phyloP scores from a whole-genome alignment of 2,797 vertebrate species.

The Microchirus variegatus region DNA sequence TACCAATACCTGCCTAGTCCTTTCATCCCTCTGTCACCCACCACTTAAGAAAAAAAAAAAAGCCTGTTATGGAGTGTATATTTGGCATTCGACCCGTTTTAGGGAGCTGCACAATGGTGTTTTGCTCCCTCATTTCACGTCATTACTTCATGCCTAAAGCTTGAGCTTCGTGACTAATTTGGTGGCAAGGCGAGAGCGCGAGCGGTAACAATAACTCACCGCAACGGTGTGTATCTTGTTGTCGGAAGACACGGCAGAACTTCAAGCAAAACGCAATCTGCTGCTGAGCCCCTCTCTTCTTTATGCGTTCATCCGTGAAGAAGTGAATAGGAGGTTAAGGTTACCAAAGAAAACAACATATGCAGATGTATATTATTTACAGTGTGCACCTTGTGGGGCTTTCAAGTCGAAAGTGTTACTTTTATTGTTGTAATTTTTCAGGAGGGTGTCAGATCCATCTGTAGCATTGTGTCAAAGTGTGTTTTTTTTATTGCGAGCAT shows the following conservation, averaged over 20 bases:
- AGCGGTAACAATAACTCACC: not conserved
- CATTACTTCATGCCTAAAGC: slow-evolving; percentile 28
- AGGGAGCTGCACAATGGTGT: slow-evolving; percentile 33
- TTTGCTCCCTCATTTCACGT: slow-evolving; percentile 39
- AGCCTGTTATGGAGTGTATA: too few species aligned
- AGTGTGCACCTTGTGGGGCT: too few species aligned
- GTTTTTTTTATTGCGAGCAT: too few species aligned
- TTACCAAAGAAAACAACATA: too few species aligned
- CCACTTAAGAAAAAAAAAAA: too few species aligned
- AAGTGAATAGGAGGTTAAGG: too few species aligned
- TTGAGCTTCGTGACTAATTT: slow-evolving; percentile 53
- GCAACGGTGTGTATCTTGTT: slow-evolving; percentile 29
- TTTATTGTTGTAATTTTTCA: too few species aligned
- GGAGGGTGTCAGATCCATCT: too few species aligned
- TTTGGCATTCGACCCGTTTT: slow-evolving; percentile 1
- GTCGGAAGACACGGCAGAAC: slow-evolving; percentile 10
- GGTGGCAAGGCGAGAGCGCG: slow-evolving; percentile 40
- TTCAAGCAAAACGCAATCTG: slow-evolving; percentile 22
- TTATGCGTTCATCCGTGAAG: not conserved
- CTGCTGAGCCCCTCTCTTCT: slow-evolving; percentile 7
- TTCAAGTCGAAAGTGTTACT: too few species aligned
- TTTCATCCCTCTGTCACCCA: slow-evolving; percentile 23
- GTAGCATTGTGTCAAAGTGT: too few species aligned
- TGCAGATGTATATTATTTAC: too few species aligned
- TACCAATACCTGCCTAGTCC: slow-evolving; percentile 22